Base-by-base conservation (phyloP, 2,113 vertebrate genomes). In the Edolisoma coerulescens region DNA sequence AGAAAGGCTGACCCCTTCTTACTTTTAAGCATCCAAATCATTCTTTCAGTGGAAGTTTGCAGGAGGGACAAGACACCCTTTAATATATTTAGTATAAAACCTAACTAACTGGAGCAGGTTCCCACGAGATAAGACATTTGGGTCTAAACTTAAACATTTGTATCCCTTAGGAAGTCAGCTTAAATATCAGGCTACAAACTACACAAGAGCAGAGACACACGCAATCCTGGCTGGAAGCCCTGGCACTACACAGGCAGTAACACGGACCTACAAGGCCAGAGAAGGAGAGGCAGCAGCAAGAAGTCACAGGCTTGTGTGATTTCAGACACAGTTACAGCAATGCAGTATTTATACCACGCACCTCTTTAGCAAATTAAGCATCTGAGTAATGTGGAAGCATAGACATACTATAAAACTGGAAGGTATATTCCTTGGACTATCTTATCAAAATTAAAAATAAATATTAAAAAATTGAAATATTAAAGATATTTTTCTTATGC, bases 201-300 rank as follows among this genome's bases (percentile, higher is more conserved):
- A 52, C 6, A 1, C 0, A 1, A 60, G 2, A 45, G 41, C 16
- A 57, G 37, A 49, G 17, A 65, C 7, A 19, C 5, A 39, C 0
- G 0, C 37, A 49, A 22, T 10, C 50, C 13, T 56, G 53, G 35
- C 22, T 14, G 42, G 85, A 92, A 79, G 18, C 12, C 4, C 1
- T 10, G 20, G 49, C n/a, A 53, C 17, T 30, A 69, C 20, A 41
- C 9, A 65, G 37, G 53, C 49, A 73, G 0, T 11, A 52, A 28
- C 7, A 44, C 11, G 0, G 3, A 18, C 11, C 13, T 19, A 61
- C 1, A 1, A 57, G n/a, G 70, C 22, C 39, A 74, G 20, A 86
- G 59, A 56, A 87, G 8, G 11, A 80, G n/a, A 76, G 33, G 15
- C 5, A 80, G 39, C 18, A 70, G 52, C 20, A 67, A 32, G 22